These are phyloP conservation scores for Heteromurus nitidus DNA, from an alignment of 2,888 invertebrate genomes.

Conservation along the genomic window DNA sequence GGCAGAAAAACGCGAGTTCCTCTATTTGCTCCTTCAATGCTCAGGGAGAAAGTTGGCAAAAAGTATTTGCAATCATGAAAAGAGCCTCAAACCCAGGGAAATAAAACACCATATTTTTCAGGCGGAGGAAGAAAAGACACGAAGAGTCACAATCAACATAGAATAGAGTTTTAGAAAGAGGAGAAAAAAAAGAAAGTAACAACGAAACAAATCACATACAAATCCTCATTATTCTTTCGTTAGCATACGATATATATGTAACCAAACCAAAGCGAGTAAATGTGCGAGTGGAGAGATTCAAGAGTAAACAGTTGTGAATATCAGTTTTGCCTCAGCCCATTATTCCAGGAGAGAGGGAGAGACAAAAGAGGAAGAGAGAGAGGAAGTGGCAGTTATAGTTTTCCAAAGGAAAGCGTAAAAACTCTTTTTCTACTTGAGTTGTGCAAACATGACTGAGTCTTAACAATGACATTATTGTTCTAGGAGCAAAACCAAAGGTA, in stretches of 20 bases:
- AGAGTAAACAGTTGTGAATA: too few species aligned
- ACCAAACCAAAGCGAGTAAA: too few species aligned
- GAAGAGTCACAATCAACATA: slow-evolving; percentile 5
- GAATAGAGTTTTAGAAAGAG: not conserved
- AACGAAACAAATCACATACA: slow-evolving; percentile 60
- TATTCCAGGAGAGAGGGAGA: too few species aligned
- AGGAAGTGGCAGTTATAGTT: too few species aligned
- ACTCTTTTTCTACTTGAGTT: too few species aligned
- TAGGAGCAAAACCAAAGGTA: too few species aligned
- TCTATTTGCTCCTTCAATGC: not conserved
- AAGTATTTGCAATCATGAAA: slow-evolving; percentile 3
- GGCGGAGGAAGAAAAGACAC: slow-evolving; percentile 7
- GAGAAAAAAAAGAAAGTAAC: slow-evolving; percentile 18
- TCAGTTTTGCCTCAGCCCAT: too few species aligned
- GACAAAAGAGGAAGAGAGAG: too few species aligned
- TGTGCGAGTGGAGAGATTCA: too few species aligned
- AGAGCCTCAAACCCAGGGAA: not conserved
- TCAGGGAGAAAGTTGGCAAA: not conserved
- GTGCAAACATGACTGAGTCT: too few species aligned
- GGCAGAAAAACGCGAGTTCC: not conserved
- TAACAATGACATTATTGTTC: too few species aligned
- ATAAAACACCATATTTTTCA: not conserved
- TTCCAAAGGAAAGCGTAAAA: too few species aligned
- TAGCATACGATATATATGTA: slow-evolving; percentile 34
- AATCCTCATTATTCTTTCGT: slow-evolving; percentile 61